Conservation (phyloP, 2,888 invertebrate genomes). For the Leucania comma region DNA sequence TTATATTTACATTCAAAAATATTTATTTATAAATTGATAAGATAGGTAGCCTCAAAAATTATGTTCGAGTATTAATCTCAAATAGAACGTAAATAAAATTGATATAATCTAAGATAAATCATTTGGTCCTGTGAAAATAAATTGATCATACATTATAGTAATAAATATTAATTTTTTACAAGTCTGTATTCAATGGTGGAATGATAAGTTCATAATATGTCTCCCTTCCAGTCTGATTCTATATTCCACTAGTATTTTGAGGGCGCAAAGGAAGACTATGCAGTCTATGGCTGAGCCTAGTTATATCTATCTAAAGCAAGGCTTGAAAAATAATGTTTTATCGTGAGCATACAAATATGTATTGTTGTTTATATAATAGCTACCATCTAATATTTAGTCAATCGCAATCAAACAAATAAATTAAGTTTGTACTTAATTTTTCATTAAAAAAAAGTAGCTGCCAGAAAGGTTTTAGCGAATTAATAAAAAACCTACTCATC, state of each 20-base stretch:
- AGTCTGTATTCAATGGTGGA: slow-evolving; percentile 4
- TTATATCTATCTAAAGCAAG: neutral
- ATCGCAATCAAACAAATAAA: slow-evolving; percentile 18
- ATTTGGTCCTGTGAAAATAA: slow-evolving; percentile 44
- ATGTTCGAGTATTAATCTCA: slow-evolving; percentile 59
- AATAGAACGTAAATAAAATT: slow-evolving; percentile 46
- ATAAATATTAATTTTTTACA: slow-evolving; percentile 6
- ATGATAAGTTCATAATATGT: slow-evolving; percentile 20
- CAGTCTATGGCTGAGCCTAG: neutral
- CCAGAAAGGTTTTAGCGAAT: slow-evolving; percentile 34
- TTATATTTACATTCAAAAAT: slow-evolving; percentile 61
- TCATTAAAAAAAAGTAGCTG: slow-evolving; percentile 25
- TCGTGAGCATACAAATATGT: slow-evolving; percentile 1
- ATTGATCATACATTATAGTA: slow-evolving; percentile 22
- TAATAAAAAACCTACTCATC: slow-evolving; percentile 38
- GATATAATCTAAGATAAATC: slow-evolving; percentile 33
- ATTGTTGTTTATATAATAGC: neutral
- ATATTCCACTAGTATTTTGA: slow-evolving; percentile 1
- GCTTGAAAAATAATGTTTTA: slow-evolving; percentile 3
- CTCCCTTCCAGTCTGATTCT: neutral
- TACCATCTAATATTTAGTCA: slow-evolving; percentile 17
- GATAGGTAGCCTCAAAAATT: slow-evolving; percentile 66
- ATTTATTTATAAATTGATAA: slow-evolving; percentile 41
- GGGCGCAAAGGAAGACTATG: neutral
- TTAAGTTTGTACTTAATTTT: slow-evolving; percentile 54